These are phyloP conservation scores for Burhinus bistriatus DNA, from an alignment of 2,113 vertebrate genomes.

Conservation along the genomic window DNA sequence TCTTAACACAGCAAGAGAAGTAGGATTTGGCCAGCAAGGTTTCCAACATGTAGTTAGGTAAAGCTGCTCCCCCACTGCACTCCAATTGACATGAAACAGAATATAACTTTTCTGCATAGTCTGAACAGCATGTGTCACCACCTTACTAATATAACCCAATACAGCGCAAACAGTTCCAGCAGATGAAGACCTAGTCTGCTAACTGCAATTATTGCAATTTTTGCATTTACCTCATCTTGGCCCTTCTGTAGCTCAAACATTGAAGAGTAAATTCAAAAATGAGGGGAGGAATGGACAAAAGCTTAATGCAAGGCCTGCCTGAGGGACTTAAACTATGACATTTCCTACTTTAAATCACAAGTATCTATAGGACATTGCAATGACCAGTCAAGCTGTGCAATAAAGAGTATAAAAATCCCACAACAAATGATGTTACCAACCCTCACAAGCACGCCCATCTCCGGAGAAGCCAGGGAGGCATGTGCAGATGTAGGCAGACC, in stretches of 20 bases:
- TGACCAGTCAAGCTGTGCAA: not conserved
- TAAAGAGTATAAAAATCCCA: not conserved
- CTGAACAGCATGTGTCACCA: not conserved
- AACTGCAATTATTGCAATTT: not conserved
- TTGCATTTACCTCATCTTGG: not conserved
- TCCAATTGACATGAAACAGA: not conserved
- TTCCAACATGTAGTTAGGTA: not conserved
- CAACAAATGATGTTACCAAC: constrained; percentile 59
- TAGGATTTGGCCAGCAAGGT: not conserved
- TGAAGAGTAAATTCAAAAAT: not conserved
- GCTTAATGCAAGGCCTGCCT: not conserved
- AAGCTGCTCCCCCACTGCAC: not conserved
- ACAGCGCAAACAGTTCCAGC: not conserved
- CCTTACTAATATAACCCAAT: not conserved
- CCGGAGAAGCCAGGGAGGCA: constrained; percentile 86
- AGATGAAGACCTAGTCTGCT: not conserved
- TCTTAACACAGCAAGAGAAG: not conserved
- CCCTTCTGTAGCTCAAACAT: not conserved
- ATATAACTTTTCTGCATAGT: not conserved
- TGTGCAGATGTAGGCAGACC: constrained; percentile 81
- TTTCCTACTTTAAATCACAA: not conserved
- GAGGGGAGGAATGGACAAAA: not conserved
- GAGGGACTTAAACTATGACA: not conserved
- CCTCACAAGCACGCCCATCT: constrained; percentile 82
- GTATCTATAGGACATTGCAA: not conserved